Conservation (phyloP, 1,140 invertebrate genomes). For the Carcinoscorpius rotundicauda region DNA sequence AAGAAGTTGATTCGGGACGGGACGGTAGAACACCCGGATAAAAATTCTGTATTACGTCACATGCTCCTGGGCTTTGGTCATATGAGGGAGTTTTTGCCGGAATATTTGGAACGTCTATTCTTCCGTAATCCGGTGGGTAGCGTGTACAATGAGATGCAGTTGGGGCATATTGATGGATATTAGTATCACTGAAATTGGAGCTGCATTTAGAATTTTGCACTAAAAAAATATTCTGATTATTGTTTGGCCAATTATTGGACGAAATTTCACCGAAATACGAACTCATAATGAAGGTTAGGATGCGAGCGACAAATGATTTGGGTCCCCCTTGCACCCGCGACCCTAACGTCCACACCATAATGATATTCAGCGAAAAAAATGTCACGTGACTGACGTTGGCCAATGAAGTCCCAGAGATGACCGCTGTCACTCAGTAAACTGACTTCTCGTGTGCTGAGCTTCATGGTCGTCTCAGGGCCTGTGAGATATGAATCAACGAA, state of each 20-base stretch:
- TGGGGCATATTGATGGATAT: constrained; percentile 4
- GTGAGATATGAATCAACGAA: too few relatives aligned
- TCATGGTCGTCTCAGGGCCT: too few relatives aligned
- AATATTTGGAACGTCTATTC: constrained; percentile 4
- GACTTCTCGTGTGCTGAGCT: too few relatives aligned
- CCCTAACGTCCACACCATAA: constrained; percentile 7
- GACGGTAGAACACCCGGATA: background rate
- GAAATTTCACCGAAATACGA: constrained; percentile 14
- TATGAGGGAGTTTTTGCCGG: background rate
- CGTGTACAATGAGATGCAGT: background rate
- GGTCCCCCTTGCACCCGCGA: constrained; percentile 1
- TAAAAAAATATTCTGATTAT: constrained; percentile 8
- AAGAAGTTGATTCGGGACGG: background rate
- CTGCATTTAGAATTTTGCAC: constrained; percentile 9
- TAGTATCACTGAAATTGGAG: background rate
- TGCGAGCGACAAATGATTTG: constrained; percentile 15
- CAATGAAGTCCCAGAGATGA: constrained; percentile 8
- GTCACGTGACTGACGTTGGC: constrained; percentile 15
- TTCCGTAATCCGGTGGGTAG: background rate
- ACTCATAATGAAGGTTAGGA: constrained; percentile 15
- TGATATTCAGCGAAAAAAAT: constrained; percentile 13
- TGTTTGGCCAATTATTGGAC: constrained; percentile 12
- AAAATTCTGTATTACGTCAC: too few relatives aligned
- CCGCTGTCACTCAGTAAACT: background rate
- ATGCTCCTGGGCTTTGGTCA: background rate